phyloP scores from a whole-genome alignment of 2,797 vertebrate genomes.

The Thalassophryne amazonica region DNA sequence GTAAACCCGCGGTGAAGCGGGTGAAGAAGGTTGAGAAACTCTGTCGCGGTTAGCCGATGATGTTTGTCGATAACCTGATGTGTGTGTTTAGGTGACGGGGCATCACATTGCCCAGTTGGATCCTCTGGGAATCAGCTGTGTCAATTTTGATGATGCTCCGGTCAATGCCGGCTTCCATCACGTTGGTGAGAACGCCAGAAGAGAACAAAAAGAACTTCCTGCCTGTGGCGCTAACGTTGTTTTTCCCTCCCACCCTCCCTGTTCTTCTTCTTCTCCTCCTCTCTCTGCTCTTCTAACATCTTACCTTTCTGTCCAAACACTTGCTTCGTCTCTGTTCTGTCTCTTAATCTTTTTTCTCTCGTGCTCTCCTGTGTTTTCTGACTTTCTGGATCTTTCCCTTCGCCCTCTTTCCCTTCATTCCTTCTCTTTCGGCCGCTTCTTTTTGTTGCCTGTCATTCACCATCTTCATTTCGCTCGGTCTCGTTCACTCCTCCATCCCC shows the following conservation, averaged over 20 bases:
- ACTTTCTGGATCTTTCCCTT: not conserved
- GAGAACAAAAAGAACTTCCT: conserved; percentile 16
- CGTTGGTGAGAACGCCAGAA: conserved; percentile 86
- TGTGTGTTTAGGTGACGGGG: conserved; percentile 87
- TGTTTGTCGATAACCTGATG: not conserved
- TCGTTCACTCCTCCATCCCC: not conserved
- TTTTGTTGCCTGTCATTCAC: conserved; percentile 3
- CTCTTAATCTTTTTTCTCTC: conserved; percentile 31
- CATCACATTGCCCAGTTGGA: conserved; percentile 96
- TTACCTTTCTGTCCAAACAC: conserved; percentile 39
- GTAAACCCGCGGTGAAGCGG: no score
- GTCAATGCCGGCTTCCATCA: conserved; percentile 89
- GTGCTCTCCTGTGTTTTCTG: not conserved
- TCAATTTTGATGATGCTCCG: conserved; percentile 97
- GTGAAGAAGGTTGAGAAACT: not conserved
- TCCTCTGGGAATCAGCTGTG: conserved; percentile 98
- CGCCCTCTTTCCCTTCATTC: not conserved
- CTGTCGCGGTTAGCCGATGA: no score
- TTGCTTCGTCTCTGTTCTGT: conserved; percentile 64
- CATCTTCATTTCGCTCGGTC: not conserved
- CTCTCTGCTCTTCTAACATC: not conserved
- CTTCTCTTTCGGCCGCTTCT: not conserved
- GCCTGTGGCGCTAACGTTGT: conserved; percentile 83
- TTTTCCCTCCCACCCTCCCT: conserved; percentile 73
- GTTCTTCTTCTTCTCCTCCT: not conserved